phyloP scores from a whole-genome alignment of 1,140 invertebrate species.

The Portunus trituberculatus region DNA sequence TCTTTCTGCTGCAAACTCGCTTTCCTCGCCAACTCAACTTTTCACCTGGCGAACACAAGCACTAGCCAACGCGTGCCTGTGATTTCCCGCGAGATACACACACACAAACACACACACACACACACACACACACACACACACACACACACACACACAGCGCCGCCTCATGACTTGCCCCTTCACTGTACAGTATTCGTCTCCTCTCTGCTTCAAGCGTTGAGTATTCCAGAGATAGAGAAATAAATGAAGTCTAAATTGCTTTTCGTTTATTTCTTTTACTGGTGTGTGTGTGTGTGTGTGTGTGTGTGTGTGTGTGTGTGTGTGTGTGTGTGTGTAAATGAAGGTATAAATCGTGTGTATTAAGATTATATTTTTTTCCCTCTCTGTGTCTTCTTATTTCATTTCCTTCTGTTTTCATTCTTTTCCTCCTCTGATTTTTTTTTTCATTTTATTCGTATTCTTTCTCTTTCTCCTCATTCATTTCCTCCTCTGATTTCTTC shows the following conservation, averaged over 20 bases:
- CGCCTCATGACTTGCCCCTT: neutral
- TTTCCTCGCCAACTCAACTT: neutral
- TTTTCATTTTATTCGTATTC: too few species aligned
- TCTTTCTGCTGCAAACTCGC: neutral
- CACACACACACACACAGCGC: neutral
- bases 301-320: constrained; percentile 11
- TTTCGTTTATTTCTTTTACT: too few species aligned
- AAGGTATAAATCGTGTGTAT: too few species aligned
- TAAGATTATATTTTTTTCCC: too few species aligned
- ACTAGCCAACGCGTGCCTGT: neutral
- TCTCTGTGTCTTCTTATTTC: too few species aligned
- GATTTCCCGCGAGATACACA: neutral
- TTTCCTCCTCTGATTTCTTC: too few species aligned
- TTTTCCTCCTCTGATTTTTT: too few species aligned
- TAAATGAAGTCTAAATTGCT: too few species aligned
- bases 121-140: too few species aligned
- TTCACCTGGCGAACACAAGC: neutral
- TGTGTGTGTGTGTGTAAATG: constrained; percentile 4
- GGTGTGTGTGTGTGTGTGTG: too few species aligned
- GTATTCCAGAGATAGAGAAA: neutral
- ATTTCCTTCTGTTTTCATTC: too few species aligned
- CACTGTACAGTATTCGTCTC: neutral
- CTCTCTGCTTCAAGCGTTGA: neutral
- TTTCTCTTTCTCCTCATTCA: too few species aligned
- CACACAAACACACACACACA: neutral